Evolutionary conservation across 1,140 invertebrate genomes (phyloP), one percentile per base, ranked within the genome.

Genomic region (Pentalonia nigronervosa): DNA sequence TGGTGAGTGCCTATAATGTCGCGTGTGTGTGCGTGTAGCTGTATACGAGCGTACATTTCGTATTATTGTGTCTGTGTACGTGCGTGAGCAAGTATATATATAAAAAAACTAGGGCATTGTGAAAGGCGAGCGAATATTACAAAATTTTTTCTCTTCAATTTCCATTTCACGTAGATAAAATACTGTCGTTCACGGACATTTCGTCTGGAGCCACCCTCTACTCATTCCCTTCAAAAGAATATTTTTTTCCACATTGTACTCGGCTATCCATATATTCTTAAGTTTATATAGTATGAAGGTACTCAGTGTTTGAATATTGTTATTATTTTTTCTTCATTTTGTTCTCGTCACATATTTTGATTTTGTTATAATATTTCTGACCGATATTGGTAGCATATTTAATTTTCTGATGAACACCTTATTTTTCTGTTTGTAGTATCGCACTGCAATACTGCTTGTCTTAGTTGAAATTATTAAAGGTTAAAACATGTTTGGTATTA

Each of bases 41-140:
- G 41, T 41, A 41, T 41, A 41, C 41, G 41, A 41, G 2, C 41
- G 21, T 50, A 25, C 9, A 30, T 89, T 56, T 76, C 60, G 60
- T 76, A 76, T n/a, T n/a, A n/a, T 17, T 30, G 20, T 87, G 41
- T 25, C 30, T 88, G 30, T 47, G 86, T 34, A 17, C 1, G 47
- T 34, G 36, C 8, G 36, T 21, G 76, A 30, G 41, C 21, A 76
- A n/a, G 30, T 17, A 76, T 17, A 6, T 84, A 45, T 41, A 25
- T 41, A 1, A 45, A 45, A 6, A 92, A 92, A 83, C 76, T 92
- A 84, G 91, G 91, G 67, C 91, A 92, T 48, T 50, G 91, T 83
- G 76, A 92, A 92, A 92, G 76, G 91, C 41, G 17, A 45, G 25
- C 20, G 60, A 6, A 45, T 47, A 50, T 48, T 81, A n/a, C 8